These are phyloP conservation scores for Drosophila phalerata DNA, from an alignment of 2,888 invertebrate species.

Conservation along the genomic window DNA sequence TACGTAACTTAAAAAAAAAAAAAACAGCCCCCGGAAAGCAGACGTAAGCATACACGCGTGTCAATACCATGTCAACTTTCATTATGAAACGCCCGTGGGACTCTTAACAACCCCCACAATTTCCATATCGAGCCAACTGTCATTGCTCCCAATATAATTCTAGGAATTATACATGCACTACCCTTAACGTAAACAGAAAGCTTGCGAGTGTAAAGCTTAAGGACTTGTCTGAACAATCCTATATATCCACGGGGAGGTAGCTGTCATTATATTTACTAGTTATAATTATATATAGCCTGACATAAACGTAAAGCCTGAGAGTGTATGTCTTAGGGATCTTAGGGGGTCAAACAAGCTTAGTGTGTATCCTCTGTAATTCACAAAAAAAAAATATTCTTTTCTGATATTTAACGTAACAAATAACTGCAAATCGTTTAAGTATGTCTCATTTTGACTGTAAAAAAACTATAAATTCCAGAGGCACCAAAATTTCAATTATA, in stretches of 20 bases:
- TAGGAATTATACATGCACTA: not conserved
- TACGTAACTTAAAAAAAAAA: constrained; percentile 47
- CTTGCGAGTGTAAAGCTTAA: not conserved
- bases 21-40: constrained; percentile 28
- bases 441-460: not conserved
- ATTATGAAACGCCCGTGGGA: constrained; percentile 38
- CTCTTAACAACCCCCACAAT: constrained; percentile 34
- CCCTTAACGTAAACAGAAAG: not conserved
- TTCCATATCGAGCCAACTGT: constrained; percentile 13
- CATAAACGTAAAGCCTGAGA: not conserved
- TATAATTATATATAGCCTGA: not conserved
- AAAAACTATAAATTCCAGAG: not conserved
- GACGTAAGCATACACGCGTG: constrained; percentile 28
- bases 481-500: not conserved
- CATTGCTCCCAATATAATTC: constrained; percentile 7
- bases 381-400: not conserved
- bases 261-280: constrained; percentile 8
- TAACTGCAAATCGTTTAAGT: not conserved
- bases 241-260: not conserved
- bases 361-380: not conserved
- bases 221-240: not conserved
- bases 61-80: constrained; percentile 23
- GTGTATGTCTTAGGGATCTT: not conserved
- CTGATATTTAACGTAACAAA: not conserved
- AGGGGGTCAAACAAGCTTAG: not conserved